Evolutionary conservation across 2,888 invertebrate species (phyloP), one percentile per base, ranked within the genome.

Genomic region (Drosophila mettleri): DNA sequence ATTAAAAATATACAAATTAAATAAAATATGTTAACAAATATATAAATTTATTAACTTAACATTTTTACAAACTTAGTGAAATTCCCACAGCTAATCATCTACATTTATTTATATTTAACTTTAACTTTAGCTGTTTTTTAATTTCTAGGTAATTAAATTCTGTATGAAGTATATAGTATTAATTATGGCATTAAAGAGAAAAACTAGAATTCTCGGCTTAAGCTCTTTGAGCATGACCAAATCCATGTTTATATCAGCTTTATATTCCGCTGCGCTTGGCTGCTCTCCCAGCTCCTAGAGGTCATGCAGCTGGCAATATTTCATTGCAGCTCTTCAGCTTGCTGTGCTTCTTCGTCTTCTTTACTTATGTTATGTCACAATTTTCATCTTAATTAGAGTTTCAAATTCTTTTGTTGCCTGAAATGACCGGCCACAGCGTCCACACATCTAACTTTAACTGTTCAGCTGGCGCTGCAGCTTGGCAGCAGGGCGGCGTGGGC

Each of bases 361-460:
- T 14, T 20, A 20, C 18, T 60, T 57, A 58, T 64, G 63, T 36
- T 66, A 33, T 34, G 61, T 60, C 60, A 73, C 62, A 72, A 52
- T 36, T 62, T 62, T 38, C 66, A 61, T 66, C 84, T 80, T 86
- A 83, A 88, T 88, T 84, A 80, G 75, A 69, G 86, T 80, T 80
- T 68, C 64, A 78, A 62, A 74, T 78, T 70, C 66, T 69, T 69
- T 86, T 84, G 69, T 62, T 69, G 72, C 31, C 55, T 52, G 45
- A 46, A 52, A 62, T 39, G 64, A 54, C 34, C 69, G 60, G 39
- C 48, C 43, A 34, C 39, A 48, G 33, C 16, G 46, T 27, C 12
- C 48, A 55, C 62, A 78, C 63, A 69, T 74, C 45, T 52, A 46
- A 43, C 46, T 60, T 48, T 33, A 57, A 27, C 36, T 9, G 34